Conservation (phyloP, 1,140 invertebrate species). For the Archegozetes longisetosus region DNA sequence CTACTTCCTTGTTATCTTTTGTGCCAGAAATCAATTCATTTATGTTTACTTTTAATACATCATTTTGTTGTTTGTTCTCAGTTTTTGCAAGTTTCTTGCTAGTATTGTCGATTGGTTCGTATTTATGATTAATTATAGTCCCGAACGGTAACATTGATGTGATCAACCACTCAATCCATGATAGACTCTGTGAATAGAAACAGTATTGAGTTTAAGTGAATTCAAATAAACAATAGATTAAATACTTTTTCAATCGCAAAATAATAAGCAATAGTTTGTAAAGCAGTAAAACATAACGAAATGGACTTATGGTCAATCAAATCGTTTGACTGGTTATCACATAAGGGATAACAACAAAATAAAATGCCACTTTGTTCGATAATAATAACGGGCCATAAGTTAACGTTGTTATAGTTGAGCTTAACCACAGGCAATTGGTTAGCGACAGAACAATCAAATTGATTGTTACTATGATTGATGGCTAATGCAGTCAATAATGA, state of each 20-base stretch:
- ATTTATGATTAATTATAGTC: neutral
- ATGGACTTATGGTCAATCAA: neutral
- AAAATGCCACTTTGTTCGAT: neutral
- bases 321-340: neutral
- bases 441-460: neutral
- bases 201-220: neutral
- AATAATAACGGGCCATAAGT: neutral
- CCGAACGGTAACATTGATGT: neutral
- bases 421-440: slow-evolving; percentile 1
- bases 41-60: neutral
- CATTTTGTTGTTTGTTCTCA: neutral
- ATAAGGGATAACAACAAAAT: neutral
- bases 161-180: neutral
- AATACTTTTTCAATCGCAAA: neutral
- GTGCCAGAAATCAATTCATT: neutral
- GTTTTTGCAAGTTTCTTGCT: neutral
- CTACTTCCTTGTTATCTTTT: neutral
- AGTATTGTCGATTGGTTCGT: neutral
- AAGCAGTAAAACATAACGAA: neutral
- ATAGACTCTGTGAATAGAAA: neutral
- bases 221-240: neutral
- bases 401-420: neutral
- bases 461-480: neutral
- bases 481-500: neutral
- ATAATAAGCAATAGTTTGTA: neutral